Percentiles rank a stretch among this genome's conserved stretches.
Evolutionary conservation across 92 coral and sea anemone genomes (phyloP).

Genomic region (Plumapathes pennacea): DNA sequence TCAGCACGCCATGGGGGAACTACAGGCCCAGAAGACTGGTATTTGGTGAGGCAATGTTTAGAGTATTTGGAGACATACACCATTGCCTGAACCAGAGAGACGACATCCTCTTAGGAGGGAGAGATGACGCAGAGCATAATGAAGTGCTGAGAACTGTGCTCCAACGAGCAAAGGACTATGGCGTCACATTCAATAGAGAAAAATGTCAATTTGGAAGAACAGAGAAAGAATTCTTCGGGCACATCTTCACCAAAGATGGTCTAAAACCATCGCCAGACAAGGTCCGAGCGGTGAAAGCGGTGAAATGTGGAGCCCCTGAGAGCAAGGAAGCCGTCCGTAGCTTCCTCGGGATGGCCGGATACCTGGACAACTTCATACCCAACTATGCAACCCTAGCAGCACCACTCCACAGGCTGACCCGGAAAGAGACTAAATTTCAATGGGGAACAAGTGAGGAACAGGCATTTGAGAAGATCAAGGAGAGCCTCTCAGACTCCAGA

Average conservation of each 20-base stretch:
- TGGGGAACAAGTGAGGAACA: slow-evolving; percentile 25
- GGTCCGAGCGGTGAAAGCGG: slow-evolving; percentile 54
- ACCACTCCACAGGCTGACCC: slow-evolving; percentile 33
- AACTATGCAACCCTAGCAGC: slow-evolving; percentile 38
- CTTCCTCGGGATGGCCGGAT: slow-evolving; percentile 64
- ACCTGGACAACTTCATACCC: slow-evolving; percentile 43
- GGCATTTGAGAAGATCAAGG: slow-evolving; percentile 48
- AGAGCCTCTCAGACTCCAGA: slow-evolving; percentile 41
- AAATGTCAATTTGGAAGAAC: slow-evolving; percentile 37
- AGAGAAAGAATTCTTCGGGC: slow-evolving; percentile 51
- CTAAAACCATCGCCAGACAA: slow-evolving; percentile 54
- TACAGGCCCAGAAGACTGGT: slow-evolving; percentile 48
- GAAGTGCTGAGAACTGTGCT: slow-evolving; percentile 30
- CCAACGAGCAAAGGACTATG: slow-evolving; percentile 37
- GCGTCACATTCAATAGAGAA: slow-evolving; percentile 26
- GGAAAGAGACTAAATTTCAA: slow-evolving; percentile 30
- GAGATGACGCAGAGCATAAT: slow-evolving; percentile 19
- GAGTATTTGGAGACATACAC: slow-evolving; percentile 24
- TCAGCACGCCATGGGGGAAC: slow-evolving; percentile 62
- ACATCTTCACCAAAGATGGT: slow-evolving; percentile 44
- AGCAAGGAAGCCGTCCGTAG: slow-evolving; percentile 61
- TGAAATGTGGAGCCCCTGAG: slow-evolving; percentile 41
- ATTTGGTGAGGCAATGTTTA: slow-evolving; percentile 40
- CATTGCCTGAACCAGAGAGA: slow-evolving; percentile 45
- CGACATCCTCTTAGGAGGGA: slow-evolving; percentile 25